A percentile compares a stretch with the other conserved stretches of the same genome.
Evolutionary conservation across 2,888 invertebrate genomes (phyloP).

Genomic region (Nasonovia ribisnigri): DNA sequence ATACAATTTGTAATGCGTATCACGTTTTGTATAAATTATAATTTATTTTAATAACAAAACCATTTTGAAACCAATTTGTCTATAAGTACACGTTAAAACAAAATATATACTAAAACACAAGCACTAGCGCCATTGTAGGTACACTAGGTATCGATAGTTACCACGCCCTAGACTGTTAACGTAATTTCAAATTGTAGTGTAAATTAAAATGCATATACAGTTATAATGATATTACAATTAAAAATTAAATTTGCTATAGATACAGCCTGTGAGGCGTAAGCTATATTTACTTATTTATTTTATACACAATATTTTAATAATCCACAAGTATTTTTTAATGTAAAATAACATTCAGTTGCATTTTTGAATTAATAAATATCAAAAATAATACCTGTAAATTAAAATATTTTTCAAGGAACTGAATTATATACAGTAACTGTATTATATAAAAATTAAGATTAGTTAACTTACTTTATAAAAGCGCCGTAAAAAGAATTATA

Average conservation of each 20-base stretch:
- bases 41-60: background rate
- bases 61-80: background rate
- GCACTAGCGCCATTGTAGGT: background rate
- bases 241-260: background rate
- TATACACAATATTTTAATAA: background rate
- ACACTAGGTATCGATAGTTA: background rate
- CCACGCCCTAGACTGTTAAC: background rate
- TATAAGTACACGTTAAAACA: background rate
- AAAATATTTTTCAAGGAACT: background rate
- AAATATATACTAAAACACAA: background rate
- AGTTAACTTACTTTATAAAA: no score
- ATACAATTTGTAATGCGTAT: background rate
- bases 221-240: no score
- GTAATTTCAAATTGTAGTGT: background rate
- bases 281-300: background rate
- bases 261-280: background rate
- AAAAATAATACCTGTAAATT: background rate
- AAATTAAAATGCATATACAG: background rate
- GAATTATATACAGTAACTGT: no score
- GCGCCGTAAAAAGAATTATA: background rate
- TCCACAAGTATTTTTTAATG: background rate
- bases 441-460: background rate
- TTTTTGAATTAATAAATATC: background rate
- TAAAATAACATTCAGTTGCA: background rate
- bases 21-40: slow-evolving; percentile 1